Evolutionary conservation across 1,140 invertebrate species (phyloP).

Genomic region (Dreissena polymorpha): DNA sequence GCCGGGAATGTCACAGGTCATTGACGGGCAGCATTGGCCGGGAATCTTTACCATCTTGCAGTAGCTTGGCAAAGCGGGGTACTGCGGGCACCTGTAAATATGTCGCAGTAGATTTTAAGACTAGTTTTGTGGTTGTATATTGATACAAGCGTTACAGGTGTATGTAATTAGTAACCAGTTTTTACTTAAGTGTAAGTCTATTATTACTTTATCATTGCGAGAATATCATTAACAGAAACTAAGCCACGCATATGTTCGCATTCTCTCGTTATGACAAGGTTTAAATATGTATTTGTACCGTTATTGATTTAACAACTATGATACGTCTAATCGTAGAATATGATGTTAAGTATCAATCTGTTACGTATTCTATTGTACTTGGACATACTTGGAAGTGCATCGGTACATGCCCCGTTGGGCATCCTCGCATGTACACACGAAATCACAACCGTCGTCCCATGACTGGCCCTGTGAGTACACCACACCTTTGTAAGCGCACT

Average conservation of each 20-base stretch:
- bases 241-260: no score
- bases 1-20: constrained; percentile 68
- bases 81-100: constrained; percentile 65
- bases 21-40: constrained; percentile 67
- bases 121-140: no score
- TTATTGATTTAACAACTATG: no score
- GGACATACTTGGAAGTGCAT: constrained; percentile 64
- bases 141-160: no score
- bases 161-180: background rate
- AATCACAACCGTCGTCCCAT: constrained; percentile 69
- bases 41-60: constrained; percentile 63
- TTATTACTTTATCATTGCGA: no score
- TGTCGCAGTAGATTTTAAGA: background rate
- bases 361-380: no score
- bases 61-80: constrained; percentile 66
- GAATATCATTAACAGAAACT: no score
- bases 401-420: constrained; percentile 58
- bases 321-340: no score
- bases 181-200: background rate
- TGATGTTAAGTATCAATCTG: no score
- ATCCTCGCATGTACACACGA: constrained; percentile 66
- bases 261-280: no score
- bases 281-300: no score
- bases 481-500: constrained; percentile 66
- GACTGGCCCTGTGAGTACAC: constrained; percentile 60